phyloP scores from a whole-genome alignment of 2,888 invertebrate species.

The Ophion slaviceki region DNA sequence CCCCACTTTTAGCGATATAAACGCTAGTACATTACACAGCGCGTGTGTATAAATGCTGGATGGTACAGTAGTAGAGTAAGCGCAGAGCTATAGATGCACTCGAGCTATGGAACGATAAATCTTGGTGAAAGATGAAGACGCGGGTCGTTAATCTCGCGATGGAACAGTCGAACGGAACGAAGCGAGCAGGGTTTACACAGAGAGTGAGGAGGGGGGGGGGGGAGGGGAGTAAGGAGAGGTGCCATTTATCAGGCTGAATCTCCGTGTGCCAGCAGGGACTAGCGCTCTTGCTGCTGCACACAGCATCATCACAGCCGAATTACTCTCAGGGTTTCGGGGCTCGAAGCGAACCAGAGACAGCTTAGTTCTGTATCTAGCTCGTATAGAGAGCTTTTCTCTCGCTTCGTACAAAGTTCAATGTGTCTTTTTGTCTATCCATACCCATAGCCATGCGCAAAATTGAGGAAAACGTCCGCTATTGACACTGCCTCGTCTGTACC shows the following conservation, averaged over 20 bases:
- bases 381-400: conserved; percentile 25
- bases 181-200: conserved; percentile 45
- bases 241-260: conserved; percentile 67
- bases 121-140: conserved; percentile 69
- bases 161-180: conserved; percentile 69
- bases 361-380: conserved; percentile 15
- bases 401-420: not conserved
- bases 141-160: conserved; percentile 68
- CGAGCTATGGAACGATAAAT: conserved; percentile 65
- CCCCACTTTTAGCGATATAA: not conserved
- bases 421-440: not conserved
- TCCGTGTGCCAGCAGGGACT: conserved; percentile 49
- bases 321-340: conserved; percentile 38
- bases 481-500: conserved; percentile 8
- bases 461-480: conserved; percentile 31
- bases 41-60: conserved; percentile 6
- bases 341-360: conserved; percentile 40
- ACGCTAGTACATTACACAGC: conserved; percentile 9
- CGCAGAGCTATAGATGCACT: conserved; percentile 45
- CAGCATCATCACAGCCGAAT: conserved; percentile 53
- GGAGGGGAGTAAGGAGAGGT: conserved; percentile 25
- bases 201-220: not conserved
- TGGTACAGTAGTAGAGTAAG: conserved; percentile 32
- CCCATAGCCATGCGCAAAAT: conserved; percentile 29
- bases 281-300: conserved; percentile 41